Conservation (phyloP, 2,797 vertebrate genomes). For the Eremophila alpestris region DNA sequence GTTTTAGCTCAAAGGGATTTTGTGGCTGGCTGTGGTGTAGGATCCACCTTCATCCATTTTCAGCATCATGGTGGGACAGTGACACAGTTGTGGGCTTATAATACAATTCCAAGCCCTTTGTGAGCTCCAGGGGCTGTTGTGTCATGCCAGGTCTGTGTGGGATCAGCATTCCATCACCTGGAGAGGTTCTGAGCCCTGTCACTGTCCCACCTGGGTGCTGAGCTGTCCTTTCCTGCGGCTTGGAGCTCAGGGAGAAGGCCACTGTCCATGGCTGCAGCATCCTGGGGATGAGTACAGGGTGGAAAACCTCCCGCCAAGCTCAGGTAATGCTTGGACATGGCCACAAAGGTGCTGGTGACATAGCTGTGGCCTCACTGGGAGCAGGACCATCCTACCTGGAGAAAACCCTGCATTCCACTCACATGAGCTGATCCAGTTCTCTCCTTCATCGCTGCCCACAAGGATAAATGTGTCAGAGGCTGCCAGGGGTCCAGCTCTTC, state of each 20-base stretch:
- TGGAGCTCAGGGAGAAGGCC: accelerated
- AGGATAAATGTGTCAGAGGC: neutral
- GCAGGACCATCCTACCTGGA: accelerated
- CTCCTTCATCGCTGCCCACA: neutral
- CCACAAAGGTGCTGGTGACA: neutral
- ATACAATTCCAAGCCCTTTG: neutral
- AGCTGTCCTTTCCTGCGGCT: neutral
- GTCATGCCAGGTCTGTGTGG: neutral
- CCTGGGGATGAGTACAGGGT: neutral
- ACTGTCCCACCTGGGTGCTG: accelerated
- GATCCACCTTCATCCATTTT: neutral
- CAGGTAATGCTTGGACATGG: neutral
- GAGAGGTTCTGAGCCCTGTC: neutral
- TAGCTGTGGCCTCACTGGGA: neutral
- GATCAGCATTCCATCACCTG: neutral
- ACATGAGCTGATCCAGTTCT: accelerated
- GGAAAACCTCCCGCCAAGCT: neutral
- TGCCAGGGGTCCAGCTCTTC: neutral
- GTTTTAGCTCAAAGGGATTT: neutral
- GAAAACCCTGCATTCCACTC: neutral
- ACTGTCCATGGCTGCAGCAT: neutral
- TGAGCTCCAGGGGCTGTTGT: neutral
- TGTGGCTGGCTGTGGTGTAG: neutral
- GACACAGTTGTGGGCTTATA: neutral
- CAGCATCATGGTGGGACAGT: accelerated